These are phyloP conservation scores for Lamellibrachia columna DNA, from an alignment of 2,888 invertebrate species.

Conservation along the genomic window DNA sequence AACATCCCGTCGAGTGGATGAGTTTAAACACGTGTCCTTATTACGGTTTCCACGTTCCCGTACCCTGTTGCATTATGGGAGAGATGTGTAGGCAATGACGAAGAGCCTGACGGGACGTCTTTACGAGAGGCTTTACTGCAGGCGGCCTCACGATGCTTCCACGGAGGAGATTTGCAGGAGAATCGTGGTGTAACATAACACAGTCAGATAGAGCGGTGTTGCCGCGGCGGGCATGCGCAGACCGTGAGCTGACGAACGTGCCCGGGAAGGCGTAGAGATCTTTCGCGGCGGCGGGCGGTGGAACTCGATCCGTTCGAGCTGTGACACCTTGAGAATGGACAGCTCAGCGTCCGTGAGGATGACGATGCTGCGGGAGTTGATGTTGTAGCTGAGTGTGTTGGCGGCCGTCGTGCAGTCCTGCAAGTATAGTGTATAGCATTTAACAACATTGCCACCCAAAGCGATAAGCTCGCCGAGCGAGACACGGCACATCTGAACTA, in stretches of 20 bases:
- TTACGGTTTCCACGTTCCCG: background rate
- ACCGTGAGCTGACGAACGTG: background rate
- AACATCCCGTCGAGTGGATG: background rate
- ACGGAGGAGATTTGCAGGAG: background rate
- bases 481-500: too few relatives aligned
- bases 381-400: slow-evolving; percentile 33
- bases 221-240: background rate
- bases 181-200: background rate
- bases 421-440: background rate
- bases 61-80: background rate
- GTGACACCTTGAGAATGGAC: slow-evolving; percentile 40
- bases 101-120: background rate
- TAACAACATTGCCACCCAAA: too few relatives aligned
- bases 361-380: slow-evolving; percentile 34
- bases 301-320: slow-evolving; percentile 34
- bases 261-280: slow-evolving; percentile 26
- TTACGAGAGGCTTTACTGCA: background rate
- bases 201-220: background rate
- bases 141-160: background rate
- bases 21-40: background rate
- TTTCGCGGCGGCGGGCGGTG: slow-evolving; percentile 19
- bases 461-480: too few relatives aligned
- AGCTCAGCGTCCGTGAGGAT: slow-evolving; percentile 38
- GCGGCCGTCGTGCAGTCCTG: slow-evolving; percentile 34
- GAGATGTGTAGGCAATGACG: background rate